Conservation (phyloP, 2,113 vertebrate genomes). For the Xyrauchen texanus region DNA sequence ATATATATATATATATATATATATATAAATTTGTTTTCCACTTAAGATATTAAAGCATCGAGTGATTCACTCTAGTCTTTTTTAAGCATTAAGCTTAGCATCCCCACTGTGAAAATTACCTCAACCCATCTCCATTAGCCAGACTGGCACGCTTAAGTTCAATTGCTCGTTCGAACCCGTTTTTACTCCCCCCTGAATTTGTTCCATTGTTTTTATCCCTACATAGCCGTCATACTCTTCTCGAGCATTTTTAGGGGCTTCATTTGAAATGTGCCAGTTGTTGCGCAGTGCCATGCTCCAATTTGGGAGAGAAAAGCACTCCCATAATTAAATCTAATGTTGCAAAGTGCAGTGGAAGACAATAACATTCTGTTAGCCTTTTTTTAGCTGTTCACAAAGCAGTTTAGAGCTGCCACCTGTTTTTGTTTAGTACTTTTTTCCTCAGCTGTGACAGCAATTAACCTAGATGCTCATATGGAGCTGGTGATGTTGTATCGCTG, state of each 20-base stretch:
- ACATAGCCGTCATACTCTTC: constrained; percentile 44
- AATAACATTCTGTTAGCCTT: constrained; percentile 63
- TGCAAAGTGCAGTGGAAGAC: constrained; percentile 60
- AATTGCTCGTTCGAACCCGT: constrained; percentile 45
- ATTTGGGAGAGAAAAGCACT: not conserved
- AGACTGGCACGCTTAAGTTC: constrained; percentile 50
- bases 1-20: too few relatives aligned
- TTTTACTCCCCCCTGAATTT: constrained; percentile 12
- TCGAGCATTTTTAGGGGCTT: constrained; percentile 46
- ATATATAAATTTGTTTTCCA: too few relatives aligned
- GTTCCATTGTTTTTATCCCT: not conserved
- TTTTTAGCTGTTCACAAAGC: constrained; percentile 19
- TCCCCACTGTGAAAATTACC: constrained; percentile 52
- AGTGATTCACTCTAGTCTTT: constrained; percentile 1
- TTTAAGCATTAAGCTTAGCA: constrained; percentile 21
- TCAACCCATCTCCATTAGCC: constrained; percentile 42
- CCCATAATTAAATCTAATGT: constrained; percentile 66
- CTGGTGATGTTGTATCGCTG: constrained; percentile 30
- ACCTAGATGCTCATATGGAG: too few relatives aligned
- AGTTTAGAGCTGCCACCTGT: constrained; percentile 70
- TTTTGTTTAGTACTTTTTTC: constrained; percentile 69
- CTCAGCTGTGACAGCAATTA: constrained; percentile 64
- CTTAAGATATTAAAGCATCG: not conserved
- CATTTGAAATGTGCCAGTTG: constrained; percentile 22
- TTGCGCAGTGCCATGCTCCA: constrained; percentile 44